These are phyloP conservation scores for Diaprepes abbreviatus DNA, from an alignment of 2,888 invertebrate species.

Conservation along the genomic window DNA sequence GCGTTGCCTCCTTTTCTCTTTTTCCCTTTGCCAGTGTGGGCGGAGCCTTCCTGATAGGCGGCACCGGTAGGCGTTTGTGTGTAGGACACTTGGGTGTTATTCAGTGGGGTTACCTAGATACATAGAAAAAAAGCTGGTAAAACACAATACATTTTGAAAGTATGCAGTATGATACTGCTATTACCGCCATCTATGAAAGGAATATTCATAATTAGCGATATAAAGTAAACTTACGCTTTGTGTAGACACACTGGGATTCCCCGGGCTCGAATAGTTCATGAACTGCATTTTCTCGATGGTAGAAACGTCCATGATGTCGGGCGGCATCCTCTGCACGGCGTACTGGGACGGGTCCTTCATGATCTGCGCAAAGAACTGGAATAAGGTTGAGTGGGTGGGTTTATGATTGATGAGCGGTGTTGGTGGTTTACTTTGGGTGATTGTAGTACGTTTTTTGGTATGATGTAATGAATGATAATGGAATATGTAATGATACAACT, in stretches of 20 bases:
- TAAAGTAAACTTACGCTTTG: constrained; percentile 49
- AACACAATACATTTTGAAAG: background rate
- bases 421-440: constrained; percentile 8
- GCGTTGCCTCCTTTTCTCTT: constrained; percentile 27
- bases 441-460: constrained; percentile 31
- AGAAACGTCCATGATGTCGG: constrained; percentile 68
- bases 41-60: background rate
- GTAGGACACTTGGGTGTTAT: constrained; percentile 27
- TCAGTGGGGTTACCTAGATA: constrained; percentile 18
- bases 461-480: no score
- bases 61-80: background rate
- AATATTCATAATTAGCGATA: background rate
- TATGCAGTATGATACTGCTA: no score
- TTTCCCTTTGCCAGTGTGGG: constrained; percentile 21
- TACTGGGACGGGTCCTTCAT: constrained; percentile 49
- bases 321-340: constrained; percentile 61
- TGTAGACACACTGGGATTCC: constrained; percentile 22
- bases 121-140: background rate
- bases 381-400: constrained; percentile 49
- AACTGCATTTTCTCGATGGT: constrained; percentile 70
- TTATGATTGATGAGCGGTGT: constrained; percentile 38
- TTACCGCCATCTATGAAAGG: no score
- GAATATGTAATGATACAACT: no score
- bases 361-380: constrained; percentile 55
- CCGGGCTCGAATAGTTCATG: constrained; percentile 57